Conservation (phyloP, 2,113 vertebrate genomes). For the Thymallus thymallus region DNA sequence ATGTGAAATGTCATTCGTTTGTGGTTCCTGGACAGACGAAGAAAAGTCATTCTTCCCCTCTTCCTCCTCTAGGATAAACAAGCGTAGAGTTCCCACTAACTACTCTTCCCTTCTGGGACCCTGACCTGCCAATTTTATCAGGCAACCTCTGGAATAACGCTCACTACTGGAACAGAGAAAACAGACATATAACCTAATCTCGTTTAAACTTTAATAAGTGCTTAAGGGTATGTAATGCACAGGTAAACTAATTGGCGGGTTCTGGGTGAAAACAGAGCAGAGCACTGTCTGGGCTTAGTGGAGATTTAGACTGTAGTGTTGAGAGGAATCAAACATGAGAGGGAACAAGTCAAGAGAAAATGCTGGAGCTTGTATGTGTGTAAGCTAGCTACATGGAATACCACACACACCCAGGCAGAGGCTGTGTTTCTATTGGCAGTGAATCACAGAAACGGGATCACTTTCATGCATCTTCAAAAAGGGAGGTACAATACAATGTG, state of each 20-base stretch:
- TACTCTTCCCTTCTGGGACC: not conserved
- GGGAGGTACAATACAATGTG: not conserved
- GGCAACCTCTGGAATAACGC: not conserved
- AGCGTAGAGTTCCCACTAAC: not conserved
- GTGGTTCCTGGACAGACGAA: constrained; percentile 29
- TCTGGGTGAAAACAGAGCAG: constrained; percentile 9
- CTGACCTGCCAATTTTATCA: not conserved
- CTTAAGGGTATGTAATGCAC: constrained; percentile 21
- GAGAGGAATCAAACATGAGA: constrained; percentile 39
- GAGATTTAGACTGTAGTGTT: constrained; percentile 27
- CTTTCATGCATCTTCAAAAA: constrained; percentile 43
- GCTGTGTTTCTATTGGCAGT: not conserved
- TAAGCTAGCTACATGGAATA: constrained; percentile 4
- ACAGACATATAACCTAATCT: constrained; percentile 21
- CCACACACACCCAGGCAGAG: not conserved
- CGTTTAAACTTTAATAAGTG: constrained; percentile 22
- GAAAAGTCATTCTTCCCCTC: not conserved
- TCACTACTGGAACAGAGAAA: not conserved
- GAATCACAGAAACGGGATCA: constrained; percentile 31
- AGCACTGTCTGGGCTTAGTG: not conserved
- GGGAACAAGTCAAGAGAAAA: constrained; percentile 38
- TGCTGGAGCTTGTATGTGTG: constrained; percentile 20
- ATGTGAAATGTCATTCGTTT: constrained; percentile 39
- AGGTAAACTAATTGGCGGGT: constrained; percentile 3
- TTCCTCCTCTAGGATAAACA: constrained; percentile 29